A percentile compares a stretch with the other conserved stretches of the same genome.
phyloP scores from a whole-genome alignment of 2,797 vertebrate species.

The Eulemur coronatus region DNA sequence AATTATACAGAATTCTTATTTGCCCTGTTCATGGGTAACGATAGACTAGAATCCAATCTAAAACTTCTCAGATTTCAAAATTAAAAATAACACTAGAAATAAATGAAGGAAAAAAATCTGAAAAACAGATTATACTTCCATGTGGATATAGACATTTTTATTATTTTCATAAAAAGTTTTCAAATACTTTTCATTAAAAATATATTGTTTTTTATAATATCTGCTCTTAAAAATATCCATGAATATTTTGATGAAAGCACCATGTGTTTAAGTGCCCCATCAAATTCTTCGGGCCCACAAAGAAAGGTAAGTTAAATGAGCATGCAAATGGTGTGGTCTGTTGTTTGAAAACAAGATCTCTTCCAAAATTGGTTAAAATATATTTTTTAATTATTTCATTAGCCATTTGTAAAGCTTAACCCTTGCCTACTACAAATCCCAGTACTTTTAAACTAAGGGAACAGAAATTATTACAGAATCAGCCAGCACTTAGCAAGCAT shows the following conservation, averaged over 20 bases:
- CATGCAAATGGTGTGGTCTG: background rate
- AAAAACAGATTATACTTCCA: background rate
- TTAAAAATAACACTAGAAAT: slow-evolving; percentile 4
- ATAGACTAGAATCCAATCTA: slow-evolving; percentile 8
- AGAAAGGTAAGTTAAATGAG: background rate
- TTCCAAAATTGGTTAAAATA: background rate
- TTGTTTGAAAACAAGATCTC: background rate
- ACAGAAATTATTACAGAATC: slow-evolving; percentile 13
- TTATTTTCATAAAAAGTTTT: slow-evolving; percentile 13
- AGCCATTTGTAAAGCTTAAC: background rate
- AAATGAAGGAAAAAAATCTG: background rate
- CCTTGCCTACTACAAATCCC: background rate
- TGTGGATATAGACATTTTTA: background rate
- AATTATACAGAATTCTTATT: slow-evolving; percentile 20
- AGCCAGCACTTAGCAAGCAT: background rate
- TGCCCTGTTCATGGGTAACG: background rate
- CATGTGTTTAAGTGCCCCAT: background rate
- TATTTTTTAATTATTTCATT: background rate
- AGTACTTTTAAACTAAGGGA: background rate
- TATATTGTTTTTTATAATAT: background rate
- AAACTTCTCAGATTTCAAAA: slow-evolving; percentile 48
- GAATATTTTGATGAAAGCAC: background rate
- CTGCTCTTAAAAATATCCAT: background rate
- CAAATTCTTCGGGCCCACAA: background rate
- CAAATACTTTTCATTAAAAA: background rate